A percentile compares a stretch with the other conserved stretches of the same genome.
Evolutionary conservation across 2,888 invertebrate species (phyloP).

Genomic region (Tholera decimalis): DNA sequence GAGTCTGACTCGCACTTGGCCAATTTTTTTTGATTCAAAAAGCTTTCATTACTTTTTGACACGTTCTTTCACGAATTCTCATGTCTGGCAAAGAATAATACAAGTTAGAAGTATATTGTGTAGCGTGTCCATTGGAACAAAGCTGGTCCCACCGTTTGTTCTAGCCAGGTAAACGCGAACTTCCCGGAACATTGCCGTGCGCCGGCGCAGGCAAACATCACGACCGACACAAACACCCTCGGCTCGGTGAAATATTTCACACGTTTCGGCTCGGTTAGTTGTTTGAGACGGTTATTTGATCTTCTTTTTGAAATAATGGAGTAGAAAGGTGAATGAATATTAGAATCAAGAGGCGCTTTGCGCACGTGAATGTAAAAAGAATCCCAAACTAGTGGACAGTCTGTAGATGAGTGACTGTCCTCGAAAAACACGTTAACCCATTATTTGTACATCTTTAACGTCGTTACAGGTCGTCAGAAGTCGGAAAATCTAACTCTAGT

Average conservation of each 20-base stretch:
- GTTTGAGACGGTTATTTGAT: not conserved
- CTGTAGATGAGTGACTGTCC: too few species aligned
- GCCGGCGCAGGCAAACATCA: conserved; percentile 56
- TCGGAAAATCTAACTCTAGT: too few species aligned
- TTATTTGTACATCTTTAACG: too few species aligned
- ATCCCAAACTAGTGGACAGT: too few species aligned
- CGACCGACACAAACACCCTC: conserved; percentile 44
- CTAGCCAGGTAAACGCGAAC: conserved; percentile 63
- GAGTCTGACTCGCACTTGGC: too few species aligned
- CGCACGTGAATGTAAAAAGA: too few species aligned
- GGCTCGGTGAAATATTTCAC: conserved; percentile 61
- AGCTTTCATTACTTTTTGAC: not conserved
- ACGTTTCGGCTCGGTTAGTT: conserved; percentile 47
- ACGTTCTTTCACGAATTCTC: not conserved
- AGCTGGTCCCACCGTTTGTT: conserved; percentile 57
- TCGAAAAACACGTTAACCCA: too few species aligned
- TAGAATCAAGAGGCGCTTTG: too few species aligned
- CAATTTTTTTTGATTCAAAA: not conserved
- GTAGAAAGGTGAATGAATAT: too few species aligned
- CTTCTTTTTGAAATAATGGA: not conserved
- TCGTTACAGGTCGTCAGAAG: too few species aligned
- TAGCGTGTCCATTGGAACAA: conserved; percentile 29
- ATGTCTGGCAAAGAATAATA: not conserved
- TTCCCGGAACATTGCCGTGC: conserved; percentile 67
- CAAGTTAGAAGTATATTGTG: conserved; percentile 15